Percentiles rank a stretch among this genome's conserved stretches.
Conservation (phyloP, 2,113 vertebrate genomes). For the Elanoides forficatus region DNA sequence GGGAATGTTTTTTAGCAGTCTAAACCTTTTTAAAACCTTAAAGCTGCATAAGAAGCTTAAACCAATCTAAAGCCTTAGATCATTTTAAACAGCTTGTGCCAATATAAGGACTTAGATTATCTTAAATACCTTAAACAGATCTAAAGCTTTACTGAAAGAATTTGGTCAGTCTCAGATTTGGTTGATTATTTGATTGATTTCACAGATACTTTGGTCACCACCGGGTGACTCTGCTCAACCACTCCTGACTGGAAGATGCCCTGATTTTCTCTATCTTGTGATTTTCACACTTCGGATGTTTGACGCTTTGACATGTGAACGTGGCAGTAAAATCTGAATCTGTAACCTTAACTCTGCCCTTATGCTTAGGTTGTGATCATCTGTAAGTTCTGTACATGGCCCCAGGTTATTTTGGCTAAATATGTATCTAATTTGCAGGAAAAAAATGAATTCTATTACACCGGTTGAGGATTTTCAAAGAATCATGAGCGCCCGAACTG, state of each 20-base stretch:
- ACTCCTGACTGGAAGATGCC: not conserved
- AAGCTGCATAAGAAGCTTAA: slow-evolving; percentile 65
- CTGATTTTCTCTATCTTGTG: not conserved
- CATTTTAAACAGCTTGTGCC: slow-evolving; percentile 66
- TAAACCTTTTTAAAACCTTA: slow-evolving; percentile 57
- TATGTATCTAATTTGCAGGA: not conserved
- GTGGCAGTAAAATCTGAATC: not conserved
- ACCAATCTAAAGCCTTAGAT: slow-evolving; percentile 48
- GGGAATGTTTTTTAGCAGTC: slow-evolving; percentile 27
- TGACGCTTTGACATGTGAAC: not conserved
- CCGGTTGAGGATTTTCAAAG: not conserved
- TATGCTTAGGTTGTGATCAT: not conserved
- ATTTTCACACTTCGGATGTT: not conserved
- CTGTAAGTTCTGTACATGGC: not conserved
- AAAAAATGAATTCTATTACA: not conserved
- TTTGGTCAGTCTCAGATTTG: slow-evolving; percentile 1
- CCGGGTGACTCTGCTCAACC: not conserved
- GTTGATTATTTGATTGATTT: not conserved
- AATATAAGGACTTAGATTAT: slow-evolving; percentile 48
- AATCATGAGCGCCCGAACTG: not conserved
- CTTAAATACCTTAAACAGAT: slow-evolving; percentile 59
- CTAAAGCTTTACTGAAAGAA: slow-evolving; percentile 33
- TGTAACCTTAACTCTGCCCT: not conserved
- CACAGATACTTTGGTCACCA: not conserved
- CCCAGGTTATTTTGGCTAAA: not conserved